Conservation (phyloP, 2,797 vertebrate genomes). For the Acropternis orthonyx region DNA sequence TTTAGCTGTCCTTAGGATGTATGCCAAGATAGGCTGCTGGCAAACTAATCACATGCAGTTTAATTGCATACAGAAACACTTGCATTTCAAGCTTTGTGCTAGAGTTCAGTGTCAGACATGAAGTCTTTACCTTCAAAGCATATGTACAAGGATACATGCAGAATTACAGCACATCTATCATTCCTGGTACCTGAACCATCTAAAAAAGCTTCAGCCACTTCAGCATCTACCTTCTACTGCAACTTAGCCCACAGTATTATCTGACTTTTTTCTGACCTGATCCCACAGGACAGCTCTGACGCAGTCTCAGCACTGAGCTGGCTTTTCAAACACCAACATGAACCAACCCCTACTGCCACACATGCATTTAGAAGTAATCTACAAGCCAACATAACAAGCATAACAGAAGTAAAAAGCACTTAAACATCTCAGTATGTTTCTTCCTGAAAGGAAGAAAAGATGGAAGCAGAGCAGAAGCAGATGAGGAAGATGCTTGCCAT, state of each 20-base stretch:
- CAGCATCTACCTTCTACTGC: not conserved
- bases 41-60: fast-evolving
- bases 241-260: too few relatives aligned
- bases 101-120: not conserved
- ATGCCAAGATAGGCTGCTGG: not conserved
- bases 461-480: not conserved
- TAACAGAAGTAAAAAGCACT: not conserved
- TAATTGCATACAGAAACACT: not conserved
- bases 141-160: not conserved
- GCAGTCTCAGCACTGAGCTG: not conserved
- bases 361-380: not conserved
- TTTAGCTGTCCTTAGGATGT: not conserved
- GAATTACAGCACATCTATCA: fast-evolving
- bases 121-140: not conserved
- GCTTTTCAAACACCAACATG: not conserved
- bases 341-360: not conserved
- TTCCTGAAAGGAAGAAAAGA: not conserved
- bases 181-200: not conserved
- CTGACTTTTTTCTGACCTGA: not conserved
- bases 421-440: not conserved
- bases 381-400: not conserved
- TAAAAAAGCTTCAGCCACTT: not conserved
- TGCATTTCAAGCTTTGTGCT: not conserved
- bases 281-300: not conserved
- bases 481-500: not conserved